phyloP scores from a whole-genome alignment of 2,888 invertebrate species.

The Trichogramma dendrolimi region DNA sequence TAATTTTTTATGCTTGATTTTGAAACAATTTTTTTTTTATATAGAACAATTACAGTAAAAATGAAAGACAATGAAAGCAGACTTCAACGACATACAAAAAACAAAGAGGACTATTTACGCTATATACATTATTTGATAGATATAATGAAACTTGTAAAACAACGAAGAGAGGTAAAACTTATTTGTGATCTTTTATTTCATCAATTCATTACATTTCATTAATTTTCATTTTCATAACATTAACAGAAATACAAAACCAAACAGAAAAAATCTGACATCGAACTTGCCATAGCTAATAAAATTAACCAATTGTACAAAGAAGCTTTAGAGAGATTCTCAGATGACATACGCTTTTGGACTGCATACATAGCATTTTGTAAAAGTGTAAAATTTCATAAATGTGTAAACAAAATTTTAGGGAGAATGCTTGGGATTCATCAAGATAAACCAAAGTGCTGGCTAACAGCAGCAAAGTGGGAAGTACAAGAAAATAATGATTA shows the following conservation, averaged over 20 bases:
- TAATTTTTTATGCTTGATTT: not conserved
- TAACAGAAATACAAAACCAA: conserved; percentile 54
- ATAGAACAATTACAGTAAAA: conserved; percentile 65
- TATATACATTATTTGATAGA: conserved; percentile 71
- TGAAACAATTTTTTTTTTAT: conserved; percentile 33
- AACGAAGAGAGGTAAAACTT: conserved; percentile 56
- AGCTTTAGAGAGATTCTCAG: conserved; percentile 64
- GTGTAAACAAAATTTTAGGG: conserved; percentile 47
- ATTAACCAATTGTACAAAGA: conserved; percentile 72
- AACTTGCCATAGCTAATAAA: conserved; percentile 66
- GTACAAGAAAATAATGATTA: conserved; percentile 65
- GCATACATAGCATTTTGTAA: conserved; percentile 77
- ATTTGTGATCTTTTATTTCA: not conserved
- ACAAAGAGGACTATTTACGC: conserved; percentile 66
- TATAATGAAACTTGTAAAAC: conserved; percentile 62
- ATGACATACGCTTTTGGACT: conserved; percentile 71
- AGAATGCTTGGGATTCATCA: conserved; percentile 63
- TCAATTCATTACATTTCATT: not conserved
- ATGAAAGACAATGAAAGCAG: conserved; percentile 71
- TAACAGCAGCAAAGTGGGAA: conserved; percentile 75
- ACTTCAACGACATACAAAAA: conserved; percentile 64
- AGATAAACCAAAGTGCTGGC: conserved; percentile 73
- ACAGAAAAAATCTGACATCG: conserved; percentile 64
- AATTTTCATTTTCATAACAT: conserved; percentile 1
- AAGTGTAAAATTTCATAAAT: conserved; percentile 54